Evolutionary conservation across 2,113 vertebrate species (phyloP), one percentile per base, ranked within the genome.

Genomic region (Gavia stellata): DNA sequence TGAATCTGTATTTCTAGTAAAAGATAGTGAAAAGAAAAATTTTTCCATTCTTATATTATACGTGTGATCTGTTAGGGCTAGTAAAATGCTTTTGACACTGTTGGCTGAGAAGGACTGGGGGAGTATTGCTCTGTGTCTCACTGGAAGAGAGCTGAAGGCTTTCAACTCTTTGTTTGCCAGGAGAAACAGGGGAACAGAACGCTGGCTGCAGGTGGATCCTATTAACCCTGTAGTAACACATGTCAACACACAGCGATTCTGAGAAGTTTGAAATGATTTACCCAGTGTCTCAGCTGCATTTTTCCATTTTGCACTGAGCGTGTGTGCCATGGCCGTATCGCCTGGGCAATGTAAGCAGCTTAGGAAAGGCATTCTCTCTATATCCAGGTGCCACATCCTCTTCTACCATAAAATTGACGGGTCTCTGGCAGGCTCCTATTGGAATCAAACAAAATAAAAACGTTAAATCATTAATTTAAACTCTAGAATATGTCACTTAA

Each of bases 121-220:
- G 10, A 83, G 21, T 9, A 17, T 38, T 4, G 0, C 40, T 34
- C 14, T 2, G 6, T 50, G 20, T n/a, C 47, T 81, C 59, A 28
- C 16, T 58, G 79, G 62, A 78, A 59, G 17, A 78, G 3, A 6
- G 61, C 18, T 90, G 67, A 94, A 49, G 63, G 25, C 50, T 86
- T 94, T 78, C 71, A 55, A 14, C 7, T 81, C 7, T n/a, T 66
- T 59, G 31, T 65, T 91, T 95, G n/a, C 65, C 34, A 78, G 89
- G 14, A 92, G 72, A 86, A 94, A 56, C 0, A 5, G 24, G 44
- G 42, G 26, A 74, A 36, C 20, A 31, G 67, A 71, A 56, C 78
- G 31, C 28, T 79, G 68, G 10, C 81, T 63, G 90, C 97, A 98
- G 96, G 96, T 97, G 91, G 86, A 79, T 97, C 86, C 81, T 88